Base-by-base conservation (phyloP, 2,113 vertebrate genomes). In the Mormyrus lacerda region DNA sequence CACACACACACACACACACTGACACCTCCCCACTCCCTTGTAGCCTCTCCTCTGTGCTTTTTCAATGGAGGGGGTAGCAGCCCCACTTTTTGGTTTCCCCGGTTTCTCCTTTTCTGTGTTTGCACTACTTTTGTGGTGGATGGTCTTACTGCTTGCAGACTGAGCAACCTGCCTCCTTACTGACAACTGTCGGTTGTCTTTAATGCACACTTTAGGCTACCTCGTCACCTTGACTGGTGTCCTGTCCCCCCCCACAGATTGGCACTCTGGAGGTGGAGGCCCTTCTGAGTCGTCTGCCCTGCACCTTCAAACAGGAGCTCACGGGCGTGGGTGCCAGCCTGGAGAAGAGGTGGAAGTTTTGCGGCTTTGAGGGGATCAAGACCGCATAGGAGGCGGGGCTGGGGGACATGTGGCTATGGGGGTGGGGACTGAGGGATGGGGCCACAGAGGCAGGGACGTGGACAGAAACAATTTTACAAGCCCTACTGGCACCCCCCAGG, bases 341-440 rank as follows among this genome's bases (percentile, higher is more conserved):
- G 90, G 98, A 99, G 93, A 99, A 99, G 91, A 97, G 97, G 89
- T 99, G 98, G 98, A 99, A 97, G 93, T 99, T 99, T 91, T 98
- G 97, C 89, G 98, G 98, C 92, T 99, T 99, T 90, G 97, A 99
- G 89, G 97, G 97, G 76, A 94, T 99, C 93, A 98, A 97, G 93
- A 97, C 95, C 91, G 96, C 96, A 83, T 99, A 96, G 96, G 90
- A 35, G 9, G 9, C 21, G 13, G 83, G 83, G 53, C 11, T 51
- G 31, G 84, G 65, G 5, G 87, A 1, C 2, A 95, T 8, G 27
- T 7, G 69, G 35, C 3, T 6, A 6, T 87, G 44, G 24, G 17
- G 47, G 6, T 65, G 61, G 61, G 10, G n/a, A 31, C 27, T 5
- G 2, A 47, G 82, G 58, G 1, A 27, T 1, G 24, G 44, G 44